Evolutionary conservation across 2,113 vertebrate species (phyloP), one percentile per base, ranked within the genome.

Genomic region (Tamias sibiricus): DNA sequence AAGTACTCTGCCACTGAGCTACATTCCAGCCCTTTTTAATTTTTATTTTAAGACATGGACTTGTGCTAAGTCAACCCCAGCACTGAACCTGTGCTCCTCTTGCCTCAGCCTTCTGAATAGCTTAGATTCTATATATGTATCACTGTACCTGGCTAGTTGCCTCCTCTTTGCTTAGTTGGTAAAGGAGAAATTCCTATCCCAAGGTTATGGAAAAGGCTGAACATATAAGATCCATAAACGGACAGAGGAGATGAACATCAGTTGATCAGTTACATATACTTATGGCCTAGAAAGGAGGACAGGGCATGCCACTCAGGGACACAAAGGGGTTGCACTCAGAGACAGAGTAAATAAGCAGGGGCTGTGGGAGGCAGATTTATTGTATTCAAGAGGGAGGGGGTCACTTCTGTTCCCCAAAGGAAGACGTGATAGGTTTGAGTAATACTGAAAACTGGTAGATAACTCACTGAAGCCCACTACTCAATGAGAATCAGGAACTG

Each of bases 251-350:
- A 74, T 6, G 35, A 35, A 57, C 0, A 75, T 82, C 20, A 47
- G 35, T 54, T 90, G n/a, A n/a, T 80, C 8, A 42, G 42, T 68
- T 47, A 20, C 11, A 74, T 17, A 68, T 3, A 79, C 32, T 80
- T 8, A 42, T 2, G 35, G 85, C 35, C 32, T 26, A 57, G 49
- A 57, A 57, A 57, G 49, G 37, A 64, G 37, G 82, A 35, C 49
- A 81, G 2, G 1, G 49, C n/a, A 8, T 0, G 17, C 9, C 10
- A 24, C 0, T 0, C 2, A 2, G 35, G 79, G 30, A 49, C 81
- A 35, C 14, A 2, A 4, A 57, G 1, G 26, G 37, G 32, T 1
- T 52, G 64, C 47, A 44, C 42, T 87, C 57, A 77, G 59, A 52
- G 86, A n/a, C n/a, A 71, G 8, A 54, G 22, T 30, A 40, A 62